Evolutionary conservation across 2,888 invertebrate species (phyloP), one percentile per base, ranked within the genome.

Genomic region (Anthophora plumipes): DNA sequence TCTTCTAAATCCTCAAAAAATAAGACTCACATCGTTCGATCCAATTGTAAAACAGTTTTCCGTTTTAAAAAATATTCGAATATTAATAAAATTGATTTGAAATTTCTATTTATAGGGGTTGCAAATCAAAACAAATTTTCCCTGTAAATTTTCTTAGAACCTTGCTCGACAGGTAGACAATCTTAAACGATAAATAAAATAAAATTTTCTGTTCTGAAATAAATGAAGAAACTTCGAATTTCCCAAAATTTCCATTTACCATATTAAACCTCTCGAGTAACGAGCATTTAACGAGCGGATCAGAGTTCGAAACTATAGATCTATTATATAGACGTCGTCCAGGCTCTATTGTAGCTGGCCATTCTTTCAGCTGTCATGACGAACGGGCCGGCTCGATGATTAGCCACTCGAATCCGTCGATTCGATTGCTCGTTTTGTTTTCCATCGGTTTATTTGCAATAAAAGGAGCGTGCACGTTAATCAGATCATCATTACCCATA

Each of bases 401-500:
- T 68, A 70, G 60, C 68, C 59, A 48, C 73, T 79, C 73, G 66
- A 60, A 60, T 25, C 59, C 48, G 41, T 57, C 69, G 80, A 66
- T 60, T 59, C 39, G 64, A 50, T 61, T 73, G 60, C 14, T 50
- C 66, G 20, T 74, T 80, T 74, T 73, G 80, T 55, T 73, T 70
- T 50, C 64, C 64, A 60, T 73, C 69, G 54, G 60, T 69, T 80
- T 73, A 71, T 54, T 50, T 75, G 66, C 69, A 54, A 71, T 74
- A 75, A 80, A 81, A 82, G 63, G 71, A 52, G 60, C 54, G 64
- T 11, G 82, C 20, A 39, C 41, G 72, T 55, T 82, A 82, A 82
- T 82, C 72, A 82, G 82, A 82, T 82, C 66, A 68, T 80, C 52
- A 61, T 80, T 67, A 70, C 67, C 54, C 64, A 46, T 31, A 75